Conservation (phyloP, 2,113 vertebrate species). For the Pollimyrus isidori region DNA sequence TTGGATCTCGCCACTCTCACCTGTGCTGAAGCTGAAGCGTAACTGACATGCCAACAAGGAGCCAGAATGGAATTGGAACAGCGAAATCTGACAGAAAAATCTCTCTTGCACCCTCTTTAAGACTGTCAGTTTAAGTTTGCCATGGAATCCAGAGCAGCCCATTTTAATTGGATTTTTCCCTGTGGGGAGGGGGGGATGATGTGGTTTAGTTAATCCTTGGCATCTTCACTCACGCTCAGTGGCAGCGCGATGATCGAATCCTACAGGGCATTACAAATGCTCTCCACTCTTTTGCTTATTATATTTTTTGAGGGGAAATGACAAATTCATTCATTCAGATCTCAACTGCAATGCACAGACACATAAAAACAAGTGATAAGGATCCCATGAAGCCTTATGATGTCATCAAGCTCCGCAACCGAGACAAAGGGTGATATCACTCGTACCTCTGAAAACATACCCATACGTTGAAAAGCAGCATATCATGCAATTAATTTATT, state of each 20-base stretch:
- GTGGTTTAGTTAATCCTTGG: constrained; percentile 23
- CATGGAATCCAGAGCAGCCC: constrained; percentile 14
- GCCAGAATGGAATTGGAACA: not conserved
- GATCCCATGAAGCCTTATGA: constrained; percentile 59
- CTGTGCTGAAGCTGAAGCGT: not conserved
- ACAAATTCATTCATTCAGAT: not conserved
- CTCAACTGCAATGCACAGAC: constrained; percentile 38
- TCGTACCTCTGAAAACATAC: not conserved
- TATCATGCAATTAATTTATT: not conserved
- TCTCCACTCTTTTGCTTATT: not conserved
- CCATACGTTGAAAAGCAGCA: too few species aligned
- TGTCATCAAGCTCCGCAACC: constrained; percentile 58
- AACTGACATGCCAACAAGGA: not conserved
- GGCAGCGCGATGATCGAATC: constrained; percentile 20
- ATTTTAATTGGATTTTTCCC: constrained; percentile 21
- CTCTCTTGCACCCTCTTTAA: not conserved
- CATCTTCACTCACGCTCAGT: constrained; percentile 20
- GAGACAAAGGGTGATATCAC: constrained; percentile 37
- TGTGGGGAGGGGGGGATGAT: constrained; percentile 4
- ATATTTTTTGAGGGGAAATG: constrained; percentile 1
- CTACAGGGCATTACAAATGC: constrained; percentile 11
- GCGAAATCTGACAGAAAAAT: constrained; percentile 5
- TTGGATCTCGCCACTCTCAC: not conserved
- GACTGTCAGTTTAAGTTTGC: constrained; percentile 17
- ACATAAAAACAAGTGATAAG: constrained; percentile 52